Percentiles rank a stretch among this genome's conserved stretches.
phyloP scores from a whole-genome alignment of 2,113 vertebrate genomes.

The Tachysurus fulvidraco region DNA sequence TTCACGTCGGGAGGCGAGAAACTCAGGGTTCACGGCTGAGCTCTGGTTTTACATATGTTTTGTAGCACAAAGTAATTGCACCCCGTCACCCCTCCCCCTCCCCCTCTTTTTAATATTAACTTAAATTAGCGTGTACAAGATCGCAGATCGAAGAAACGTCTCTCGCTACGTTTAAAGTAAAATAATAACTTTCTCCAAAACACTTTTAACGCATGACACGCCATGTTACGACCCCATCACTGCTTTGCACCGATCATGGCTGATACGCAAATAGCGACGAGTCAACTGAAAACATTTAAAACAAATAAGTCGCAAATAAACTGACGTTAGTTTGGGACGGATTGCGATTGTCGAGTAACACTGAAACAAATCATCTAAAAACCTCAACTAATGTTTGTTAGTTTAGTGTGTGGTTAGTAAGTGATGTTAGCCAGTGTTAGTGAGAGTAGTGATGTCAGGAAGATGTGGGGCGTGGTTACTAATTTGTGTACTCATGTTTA shows the following conservation, averaged over 20 bases:
- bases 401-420: not conserved
- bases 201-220: not conserved
- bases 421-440: too few species aligned
- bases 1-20: not conserved
- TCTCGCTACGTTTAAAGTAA: not conserved
- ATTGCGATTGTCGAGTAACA: not conserved
- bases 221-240: not conserved
- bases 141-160: not conserved
- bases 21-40: slow-evolving; percentile 3
- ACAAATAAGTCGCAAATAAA: not conserved
- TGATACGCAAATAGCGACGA: not conserved
- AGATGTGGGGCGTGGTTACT: not conserved
- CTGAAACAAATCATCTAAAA: not conserved
- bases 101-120: slow-evolving; percentile 30
- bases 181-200: not conserved
- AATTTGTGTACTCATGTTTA: slow-evolving; percentile 8
- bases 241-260: not conserved
- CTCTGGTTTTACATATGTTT: slow-evolving; percentile 46
- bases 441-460: not conserved
- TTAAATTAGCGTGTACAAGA: not conserved
- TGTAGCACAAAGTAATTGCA: slow-evolving; percentile 1
- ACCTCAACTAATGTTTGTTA: not conserved
- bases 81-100: not conserved
- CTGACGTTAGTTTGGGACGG: not conserved
- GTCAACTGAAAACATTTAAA: not conserved